These are phyloP conservation scores for Meteorus sp. DNA, from an alignment of 1,140 invertebrate species.

Conservation along the genomic window DNA sequence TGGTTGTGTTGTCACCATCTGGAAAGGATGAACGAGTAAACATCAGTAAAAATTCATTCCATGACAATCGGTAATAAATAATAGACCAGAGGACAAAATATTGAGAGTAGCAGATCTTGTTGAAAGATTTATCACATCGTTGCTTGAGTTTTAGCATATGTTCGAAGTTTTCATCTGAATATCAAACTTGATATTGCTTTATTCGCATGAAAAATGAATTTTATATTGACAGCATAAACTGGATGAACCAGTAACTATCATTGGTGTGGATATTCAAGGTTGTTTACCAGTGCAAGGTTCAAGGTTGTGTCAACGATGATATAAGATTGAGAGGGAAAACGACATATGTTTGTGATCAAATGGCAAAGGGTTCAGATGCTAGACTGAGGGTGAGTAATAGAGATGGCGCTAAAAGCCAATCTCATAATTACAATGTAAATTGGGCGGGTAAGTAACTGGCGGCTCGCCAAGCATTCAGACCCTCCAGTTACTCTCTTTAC, in stretches of 20 bases:
- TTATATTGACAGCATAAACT: conserved; percentile 8
- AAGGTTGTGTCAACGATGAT: no score
- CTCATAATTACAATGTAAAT: conserved; percentile 35
- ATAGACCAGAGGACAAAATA: no score
- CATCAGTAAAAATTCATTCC: no score
- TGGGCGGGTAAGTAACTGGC: conserved; percentile 15
- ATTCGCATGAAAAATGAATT: not conserved
- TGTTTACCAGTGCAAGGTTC: not conserved
- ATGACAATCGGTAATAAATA: no score
- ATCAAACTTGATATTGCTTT: not conserved
- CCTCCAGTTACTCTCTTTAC: not conserved
- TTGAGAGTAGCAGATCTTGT: no score
- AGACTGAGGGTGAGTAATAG: no score
- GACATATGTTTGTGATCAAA: not conserved
- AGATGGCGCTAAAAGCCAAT: conserved; percentile 24
- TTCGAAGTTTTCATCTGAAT: no score
- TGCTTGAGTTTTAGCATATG: no score
- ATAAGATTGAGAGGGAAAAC: not conserved
- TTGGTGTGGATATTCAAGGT: not conserved
- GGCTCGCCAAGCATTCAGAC: not conserved
- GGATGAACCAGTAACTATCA: not conserved
- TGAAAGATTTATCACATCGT: no score
- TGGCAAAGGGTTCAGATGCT: not conserved
- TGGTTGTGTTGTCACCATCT: conserved; percentile 80
- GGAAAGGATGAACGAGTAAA: no score